Evolutionary conservation across 1,140 invertebrate genomes (phyloP).

Genomic region (Cyclina sinensis): DNA sequence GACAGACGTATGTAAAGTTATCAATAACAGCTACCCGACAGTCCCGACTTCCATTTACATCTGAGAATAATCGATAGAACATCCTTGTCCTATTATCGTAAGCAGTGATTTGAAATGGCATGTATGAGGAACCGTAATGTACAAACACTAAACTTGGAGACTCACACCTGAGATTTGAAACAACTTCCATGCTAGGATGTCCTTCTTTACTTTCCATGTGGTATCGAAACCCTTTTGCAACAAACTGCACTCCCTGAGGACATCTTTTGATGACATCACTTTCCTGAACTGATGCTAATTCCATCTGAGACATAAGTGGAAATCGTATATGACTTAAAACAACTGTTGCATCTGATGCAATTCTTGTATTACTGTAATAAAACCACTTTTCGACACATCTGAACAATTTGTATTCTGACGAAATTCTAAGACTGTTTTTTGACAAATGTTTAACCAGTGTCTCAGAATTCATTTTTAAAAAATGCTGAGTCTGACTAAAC

Average conservation of each 20-base stretch:
- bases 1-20: conserved; percentile 85
- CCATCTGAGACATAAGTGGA: conserved; percentile 82
- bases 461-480: conserved; percentile 80
- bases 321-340: conserved; percentile 81
- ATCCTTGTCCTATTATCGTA: conserved; percentile 78
- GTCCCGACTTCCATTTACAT: conserved; percentile 84
- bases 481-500: conserved; percentile 82
- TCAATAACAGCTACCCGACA: conserved; percentile 82
- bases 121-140: conserved; percentile 81
- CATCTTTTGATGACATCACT: conserved; percentile 81
- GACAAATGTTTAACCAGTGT: conserved; percentile 79
- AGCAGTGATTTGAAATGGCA: conserved; percentile 85
- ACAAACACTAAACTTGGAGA: conserved; percentile 81
- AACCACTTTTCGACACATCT: conserved; percentile 83
- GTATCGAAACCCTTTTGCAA: conserved; percentile 82
- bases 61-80: conserved; percentile 83
- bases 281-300: conserved; percentile 77
- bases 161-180: conserved; percentile 78
- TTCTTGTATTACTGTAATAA: conserved; percentile 72
- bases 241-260: conserved; percentile 74
- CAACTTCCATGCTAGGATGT: conserved; percentile 82
- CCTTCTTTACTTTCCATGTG: conserved; percentile 82
- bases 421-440: conserved; percentile 76
- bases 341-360: conserved; percentile 70
- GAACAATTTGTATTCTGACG: conserved; percentile 89